Conservation (phyloP, 1,140 invertebrate species). For the Caenorhabditis latens region DNA sequence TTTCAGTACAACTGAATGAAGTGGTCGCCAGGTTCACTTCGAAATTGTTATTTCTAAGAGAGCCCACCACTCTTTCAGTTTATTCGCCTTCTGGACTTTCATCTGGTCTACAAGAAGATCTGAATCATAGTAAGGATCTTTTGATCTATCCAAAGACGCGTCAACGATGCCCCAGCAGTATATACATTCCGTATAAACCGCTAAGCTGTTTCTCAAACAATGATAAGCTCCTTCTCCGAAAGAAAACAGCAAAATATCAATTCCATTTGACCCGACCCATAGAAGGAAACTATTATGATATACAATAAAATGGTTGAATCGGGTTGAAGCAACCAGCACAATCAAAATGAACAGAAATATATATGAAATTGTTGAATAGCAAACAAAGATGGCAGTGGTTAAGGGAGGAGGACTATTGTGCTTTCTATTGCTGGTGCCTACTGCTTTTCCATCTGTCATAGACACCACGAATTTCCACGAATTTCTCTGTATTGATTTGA, state of each 20-base stretch:
- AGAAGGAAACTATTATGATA: too few species aligned
- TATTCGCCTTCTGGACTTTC: not conserved
- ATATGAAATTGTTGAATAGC: conserved; percentile 44
- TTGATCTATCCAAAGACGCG: too few species aligned
- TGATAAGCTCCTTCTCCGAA: too few species aligned
- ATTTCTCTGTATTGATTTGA: not conserved
- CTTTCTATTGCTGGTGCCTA: not conserved
- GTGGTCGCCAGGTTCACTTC: conserved; percentile 38
- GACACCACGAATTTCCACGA: not conserved
- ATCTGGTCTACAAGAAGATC: not conserved
- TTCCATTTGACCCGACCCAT: too few species aligned
- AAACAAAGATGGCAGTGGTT: not conserved
- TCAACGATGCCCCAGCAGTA: too few species aligned
- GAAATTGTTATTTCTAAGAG: not conserved
- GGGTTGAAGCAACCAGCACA: too few species aligned
- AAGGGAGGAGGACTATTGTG: too few species aligned
- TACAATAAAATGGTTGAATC: too few species aligned
- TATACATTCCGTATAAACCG: too few species aligned
- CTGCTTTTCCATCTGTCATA: conserved; percentile 18
- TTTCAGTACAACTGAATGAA: conserved; percentile 15
- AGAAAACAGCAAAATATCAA: too few species aligned
- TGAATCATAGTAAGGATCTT: conserved; percentile 4
- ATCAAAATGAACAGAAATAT: too few species aligned
- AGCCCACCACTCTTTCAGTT: not conserved
- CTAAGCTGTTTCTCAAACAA: too few species aligned